Evolutionary conservation across 2,797 vertebrate genomes (phyloP).

Genomic region (Leptatherina wallacei): DNA sequence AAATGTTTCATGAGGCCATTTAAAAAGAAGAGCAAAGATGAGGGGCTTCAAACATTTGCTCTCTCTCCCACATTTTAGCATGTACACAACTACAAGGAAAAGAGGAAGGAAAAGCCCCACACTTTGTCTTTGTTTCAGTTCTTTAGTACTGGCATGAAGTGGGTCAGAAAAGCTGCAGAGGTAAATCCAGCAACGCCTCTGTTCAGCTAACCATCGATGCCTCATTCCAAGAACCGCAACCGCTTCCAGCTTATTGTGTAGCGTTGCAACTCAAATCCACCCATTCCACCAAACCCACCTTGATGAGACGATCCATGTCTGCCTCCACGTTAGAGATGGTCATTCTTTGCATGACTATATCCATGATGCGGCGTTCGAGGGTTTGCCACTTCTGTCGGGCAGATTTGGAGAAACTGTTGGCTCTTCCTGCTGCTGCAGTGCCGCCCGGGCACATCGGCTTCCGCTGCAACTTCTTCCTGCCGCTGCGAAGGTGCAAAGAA

Average conservation of each 20-base stretch:
- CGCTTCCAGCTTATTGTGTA: neutral
- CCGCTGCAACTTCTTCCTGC: slow-evolving; percentile 91
- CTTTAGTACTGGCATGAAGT: neutral
- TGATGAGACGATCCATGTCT: slow-evolving; percentile 97
- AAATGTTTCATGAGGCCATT: neutral
- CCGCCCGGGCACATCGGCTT: slow-evolving; percentile 76
- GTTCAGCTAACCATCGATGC: neutral
- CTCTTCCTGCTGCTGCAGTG: slow-evolving; percentile 42
- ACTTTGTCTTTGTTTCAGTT: slow-evolving; percentile 26
- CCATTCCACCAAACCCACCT: slow-evolving; percentile 79
- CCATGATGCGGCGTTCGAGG: slow-evolving; percentile 90
- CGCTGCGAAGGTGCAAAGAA: slow-evolving; percentile 23
- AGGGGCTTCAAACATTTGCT: neutral
- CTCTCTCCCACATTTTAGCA: neutral
- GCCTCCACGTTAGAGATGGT: slow-evolving; percentile 93
- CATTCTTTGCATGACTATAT: slow-evolving; percentile 98
- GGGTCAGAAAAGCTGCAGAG: slow-evolving; percentile 4
- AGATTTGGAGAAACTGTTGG: slow-evolving; percentile 88
- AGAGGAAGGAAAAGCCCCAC: slow-evolving; percentile 18
- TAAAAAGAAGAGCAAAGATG: neutral
- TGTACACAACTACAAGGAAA: neutral
- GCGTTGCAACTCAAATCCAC: neutral
- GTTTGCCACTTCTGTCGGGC: slow-evolving; percentile 96
- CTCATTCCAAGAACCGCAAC: neutral
- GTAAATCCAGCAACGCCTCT: neutral